Conservation (phyloP, 2,888 invertebrate genomes). For the Nebria brevicollis region DNA sequence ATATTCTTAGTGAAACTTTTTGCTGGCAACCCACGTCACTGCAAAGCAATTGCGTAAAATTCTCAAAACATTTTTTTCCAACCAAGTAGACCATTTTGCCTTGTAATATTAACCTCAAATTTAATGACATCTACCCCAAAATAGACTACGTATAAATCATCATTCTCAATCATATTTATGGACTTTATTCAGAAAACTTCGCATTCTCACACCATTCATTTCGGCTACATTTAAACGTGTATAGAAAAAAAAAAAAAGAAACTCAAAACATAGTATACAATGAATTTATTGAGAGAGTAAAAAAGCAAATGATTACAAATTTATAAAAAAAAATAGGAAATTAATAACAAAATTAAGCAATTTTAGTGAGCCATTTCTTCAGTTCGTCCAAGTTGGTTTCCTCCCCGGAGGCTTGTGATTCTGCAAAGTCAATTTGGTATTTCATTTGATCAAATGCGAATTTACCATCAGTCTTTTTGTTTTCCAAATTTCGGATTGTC, state of each 20-base stretch:
- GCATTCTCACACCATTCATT: too few species aligned
- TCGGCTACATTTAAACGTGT: neutral
- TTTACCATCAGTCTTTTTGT: conserved; percentile 82
- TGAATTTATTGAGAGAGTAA: conserved; percentile 17
- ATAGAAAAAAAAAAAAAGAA: neutral
- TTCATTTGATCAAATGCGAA: conserved; percentile 74
- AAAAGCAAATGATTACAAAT: neutral
- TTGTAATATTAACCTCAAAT: too few species aligned
- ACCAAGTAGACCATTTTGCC: too few species aligned
- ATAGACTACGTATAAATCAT: too few species aligned
- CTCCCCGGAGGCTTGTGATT: conserved; percentile 69
- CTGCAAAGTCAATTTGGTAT: conserved; percentile 76
- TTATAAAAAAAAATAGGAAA: conserved; percentile 20
- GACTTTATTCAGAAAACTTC: too few species aligned
- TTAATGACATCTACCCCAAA: too few species aligned
- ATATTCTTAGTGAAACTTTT: too few species aligned
- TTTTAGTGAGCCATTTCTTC: conserved; percentile 77
- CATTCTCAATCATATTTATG: too few species aligned
- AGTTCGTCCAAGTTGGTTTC: conserved; percentile 72
- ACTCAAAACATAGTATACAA: conserved; percentile 10
- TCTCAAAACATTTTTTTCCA: too few species aligned
- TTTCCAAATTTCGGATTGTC: conserved; percentile 68
- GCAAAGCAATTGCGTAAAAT: too few species aligned
- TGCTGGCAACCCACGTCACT: too few species aligned
- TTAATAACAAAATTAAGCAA: conserved; percentile 56